phyloP scores from a whole-genome alignment of 2,888 invertebrate species.

The Melanostoma scalare region DNA sequence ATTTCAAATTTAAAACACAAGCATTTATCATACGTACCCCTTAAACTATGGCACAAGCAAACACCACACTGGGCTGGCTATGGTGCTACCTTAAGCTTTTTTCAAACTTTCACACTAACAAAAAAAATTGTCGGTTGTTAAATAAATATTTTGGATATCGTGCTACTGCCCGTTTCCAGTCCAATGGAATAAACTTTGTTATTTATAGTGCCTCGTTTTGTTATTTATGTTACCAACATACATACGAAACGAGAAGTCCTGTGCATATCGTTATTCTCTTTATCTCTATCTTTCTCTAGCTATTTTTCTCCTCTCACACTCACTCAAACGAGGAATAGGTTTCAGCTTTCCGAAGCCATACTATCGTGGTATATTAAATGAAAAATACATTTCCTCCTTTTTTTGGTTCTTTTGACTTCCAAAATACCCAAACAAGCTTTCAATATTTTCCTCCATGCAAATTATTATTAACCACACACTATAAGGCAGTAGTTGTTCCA shows the following conservation, averaged over 20 bases:
- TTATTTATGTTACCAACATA: constrained; percentile 41
- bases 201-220: constrained; percentile 45
- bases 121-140: too few species aligned
- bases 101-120: too few species aligned
- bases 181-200: constrained; percentile 50
- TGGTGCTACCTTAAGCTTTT: too few species aligned
- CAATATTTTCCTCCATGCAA: constrained; percentile 39
- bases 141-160: constrained; percentile 5
- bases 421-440: constrained; percentile 22
- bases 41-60: too few species aligned
- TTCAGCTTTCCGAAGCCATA: constrained; percentile 11
- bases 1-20: too few species aligned
- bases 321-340: too few species aligned
- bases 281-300: background rate
- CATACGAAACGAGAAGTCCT: background rate
- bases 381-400: constrained; percentile 11
- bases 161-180: constrained; percentile 23
- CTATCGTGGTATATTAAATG: background rate
- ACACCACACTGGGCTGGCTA: too few species aligned
- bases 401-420: background rate
- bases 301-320: background rate
- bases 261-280: too few species aligned
- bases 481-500: too few species aligned
- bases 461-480: constrained; percentile 46
- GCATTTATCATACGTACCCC: too few species aligned